Evolutionary conservation across 2,797 vertebrate genomes (phyloP), one percentile per base, ranked within the genome.

Genomic region (Muraenolepis orangiensis): DNA sequence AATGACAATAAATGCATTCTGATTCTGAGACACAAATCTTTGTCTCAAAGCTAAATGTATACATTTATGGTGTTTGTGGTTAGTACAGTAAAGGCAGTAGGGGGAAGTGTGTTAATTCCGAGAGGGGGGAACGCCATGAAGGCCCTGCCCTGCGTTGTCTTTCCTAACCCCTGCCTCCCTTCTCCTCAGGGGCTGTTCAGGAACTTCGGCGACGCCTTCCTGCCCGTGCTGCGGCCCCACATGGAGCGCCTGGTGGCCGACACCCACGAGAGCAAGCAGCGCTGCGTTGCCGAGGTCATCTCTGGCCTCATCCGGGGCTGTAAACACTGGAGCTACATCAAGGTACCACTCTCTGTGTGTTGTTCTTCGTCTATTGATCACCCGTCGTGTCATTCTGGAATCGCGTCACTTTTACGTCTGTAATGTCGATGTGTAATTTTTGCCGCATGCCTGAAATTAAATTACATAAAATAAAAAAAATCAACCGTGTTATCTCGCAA

Each of bases 231-330:
- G 78, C 91, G 86, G 80, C 95, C 97, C 0, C 96, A 99, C 82
- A 93, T 99, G 93, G 96, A 98, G 83, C 94, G 93, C 18, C 91
- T 99, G 36, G 96, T 97, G 18, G 85, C 93, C 36, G 98, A 99
- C 84, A 92, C 95, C 26, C 98, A 99, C 0, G 98, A 99, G 87
- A 99, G 97, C 84, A 95, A 96, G 14, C 98, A 99, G 86, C 94
- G 97, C 29, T 99, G 98, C 81, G 94, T 97, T 28, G 96, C 98
- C 7, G 97, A 99, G 92, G 97, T 99, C 69, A 96, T 98, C 85
- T 97, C 98, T 72, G 98, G 98, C 10, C 90, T 99, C 73, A 98
- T 99, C 84, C 92, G 98, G 90, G 98, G 98, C 40, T 96, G 95
- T 83, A 99, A 99, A 80, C 98, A 99, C 82, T 99, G 96, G 93